Conservation (phyloP, 1,140 invertebrate species). For the Drosophila ananassae region DNA sequence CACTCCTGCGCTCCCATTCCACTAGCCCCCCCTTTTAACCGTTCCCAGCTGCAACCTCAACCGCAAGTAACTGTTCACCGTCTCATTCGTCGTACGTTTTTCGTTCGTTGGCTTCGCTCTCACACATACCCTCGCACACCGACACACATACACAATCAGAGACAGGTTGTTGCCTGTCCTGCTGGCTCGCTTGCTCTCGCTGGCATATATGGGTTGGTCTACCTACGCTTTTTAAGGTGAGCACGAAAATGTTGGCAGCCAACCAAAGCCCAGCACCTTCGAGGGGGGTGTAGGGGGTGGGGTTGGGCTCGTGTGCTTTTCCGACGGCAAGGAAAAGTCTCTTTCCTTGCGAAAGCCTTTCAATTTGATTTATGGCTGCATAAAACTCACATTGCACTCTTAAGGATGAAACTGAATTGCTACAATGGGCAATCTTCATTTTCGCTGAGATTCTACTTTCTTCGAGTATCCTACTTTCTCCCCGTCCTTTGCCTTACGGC, state of each 20-base stretch:
- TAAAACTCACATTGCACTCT: constrained; percentile 2
- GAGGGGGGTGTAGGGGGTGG: constrained; percentile 15
- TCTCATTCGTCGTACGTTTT: constrained; percentile 77
- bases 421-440: not conserved
- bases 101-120: constrained; percentile 75
- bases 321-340: constrained; percentile 41
- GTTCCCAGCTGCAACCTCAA: constrained; percentile 45
- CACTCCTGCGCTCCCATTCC: constrained; percentile 1
- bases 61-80: constrained; percentile 74
- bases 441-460: not conserved
- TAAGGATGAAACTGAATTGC: not conserved
- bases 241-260: constrained; percentile 82
- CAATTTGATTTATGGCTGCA: constrained; percentile 46
- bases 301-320: constrained; percentile 30
- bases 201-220: constrained; percentile 46
- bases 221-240: constrained; percentile 72
- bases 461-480: constrained; percentile 14
- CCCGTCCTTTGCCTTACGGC: not conserved
- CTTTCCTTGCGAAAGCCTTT: constrained; percentile 1
- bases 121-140: constrained; percentile 21
- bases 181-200: constrained; percentile 60
- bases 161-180: constrained; percentile 72
- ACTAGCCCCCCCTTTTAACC: not conserved
- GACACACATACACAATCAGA: constrained; percentile 43
- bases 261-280: constrained; percentile 83